Percentiles rank a stretch among this genome's conserved stretches.
phyloP scores from a whole-genome alignment of 2,113 vertebrate species.

The Misgurnus anguillicaudatus region DNA sequence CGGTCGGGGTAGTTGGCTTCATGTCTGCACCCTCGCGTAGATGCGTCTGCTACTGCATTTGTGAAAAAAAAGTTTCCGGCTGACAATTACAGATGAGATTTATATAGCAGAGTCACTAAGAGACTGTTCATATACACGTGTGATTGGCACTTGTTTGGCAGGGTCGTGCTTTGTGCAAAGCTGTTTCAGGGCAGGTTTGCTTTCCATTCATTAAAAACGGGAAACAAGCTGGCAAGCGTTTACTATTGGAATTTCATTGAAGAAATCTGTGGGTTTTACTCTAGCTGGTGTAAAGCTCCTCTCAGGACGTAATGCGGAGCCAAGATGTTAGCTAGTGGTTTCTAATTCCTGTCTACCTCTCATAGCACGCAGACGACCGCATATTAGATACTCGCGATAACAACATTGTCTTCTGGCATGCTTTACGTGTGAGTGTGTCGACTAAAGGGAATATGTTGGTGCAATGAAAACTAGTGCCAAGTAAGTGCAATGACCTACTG shows the following conservation, averaged over 20 bases:
- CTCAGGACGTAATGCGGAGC: not conserved
- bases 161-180: slow-evolving; percentile 8
- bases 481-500: not conserved
- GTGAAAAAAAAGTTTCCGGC: not conserved
- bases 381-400: not conserved
- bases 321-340: slow-evolving; percentile 9
- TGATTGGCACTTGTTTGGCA: slow-evolving; percentile 48
- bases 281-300: slow-evolving; percentile 11
- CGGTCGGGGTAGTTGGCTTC: slow-evolving; percentile 9
- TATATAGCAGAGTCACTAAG: not conserved
- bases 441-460: not conserved
- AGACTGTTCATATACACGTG: slow-evolving; percentile 38
- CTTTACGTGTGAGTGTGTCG: not conserved
- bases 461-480: not conserved
- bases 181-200: slow-evolving; percentile 41
- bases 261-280: not conserved
- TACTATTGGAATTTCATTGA: slow-evolving; percentile 40
- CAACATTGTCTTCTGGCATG: slow-evolving; percentile 16
- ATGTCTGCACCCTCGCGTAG: not conserved
- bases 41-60: not conserved
- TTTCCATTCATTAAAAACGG: slow-evolving; percentile 35
- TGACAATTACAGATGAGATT: slow-evolving; percentile 26
- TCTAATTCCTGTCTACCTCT: not conserved
- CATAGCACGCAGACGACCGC: slow-evolving; percentile 10
- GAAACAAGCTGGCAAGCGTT: slow-evolving; percentile 27